These are phyloP conservation scores for Agapostemon virescens DNA, from an alignment of 2,888 invertebrate genomes.

Conservation along the genomic window DNA sequence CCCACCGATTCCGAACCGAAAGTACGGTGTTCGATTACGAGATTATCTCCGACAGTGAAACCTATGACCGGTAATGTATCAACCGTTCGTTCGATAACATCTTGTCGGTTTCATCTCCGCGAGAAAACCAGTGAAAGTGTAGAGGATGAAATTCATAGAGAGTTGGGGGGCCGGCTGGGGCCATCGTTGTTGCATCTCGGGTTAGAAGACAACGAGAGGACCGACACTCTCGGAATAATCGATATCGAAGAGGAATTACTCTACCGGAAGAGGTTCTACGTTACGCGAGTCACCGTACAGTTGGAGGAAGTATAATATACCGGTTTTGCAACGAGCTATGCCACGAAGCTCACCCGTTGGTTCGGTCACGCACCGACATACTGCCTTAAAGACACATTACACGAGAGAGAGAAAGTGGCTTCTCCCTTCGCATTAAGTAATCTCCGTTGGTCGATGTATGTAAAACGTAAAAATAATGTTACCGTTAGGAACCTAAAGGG, in stretches of 20 bases:
- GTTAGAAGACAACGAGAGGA: not conserved
- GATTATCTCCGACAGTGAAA: not conserved
- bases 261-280: slow-evolving; percentile 13
- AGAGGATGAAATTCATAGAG: not conserved
- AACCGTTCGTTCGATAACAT: not conserved
- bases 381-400: slow-evolving; percentile 64
- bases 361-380: slow-evolving; percentile 59
- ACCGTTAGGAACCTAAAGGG: slow-evolving; percentile 1
- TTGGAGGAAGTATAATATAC: slow-evolving; percentile 18
- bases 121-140: slow-evolving; percentile 17
- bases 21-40: not conserved
- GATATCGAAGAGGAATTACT: slow-evolving; percentile 1
- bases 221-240: not conserved
- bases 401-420: slow-evolving; percentile 68
- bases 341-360: slow-evolving; percentile 17
- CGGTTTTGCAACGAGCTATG: slow-evolving; percentile 59
- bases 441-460: slow-evolving; percentile 46
- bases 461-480: slow-evolving; percentile 45
- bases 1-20: not conserved
- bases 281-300: not conserved
- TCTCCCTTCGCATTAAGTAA: slow-evolving; percentile 64
- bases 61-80: not conserved
- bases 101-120: not conserved
- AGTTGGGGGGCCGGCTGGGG: not conserved
- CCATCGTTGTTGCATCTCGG: not conserved